Evolutionary conservation across 1,140 invertebrate species (phyloP), one percentile per base, ranked within the genome.

Genomic region (Colletes gigas): DNA sequence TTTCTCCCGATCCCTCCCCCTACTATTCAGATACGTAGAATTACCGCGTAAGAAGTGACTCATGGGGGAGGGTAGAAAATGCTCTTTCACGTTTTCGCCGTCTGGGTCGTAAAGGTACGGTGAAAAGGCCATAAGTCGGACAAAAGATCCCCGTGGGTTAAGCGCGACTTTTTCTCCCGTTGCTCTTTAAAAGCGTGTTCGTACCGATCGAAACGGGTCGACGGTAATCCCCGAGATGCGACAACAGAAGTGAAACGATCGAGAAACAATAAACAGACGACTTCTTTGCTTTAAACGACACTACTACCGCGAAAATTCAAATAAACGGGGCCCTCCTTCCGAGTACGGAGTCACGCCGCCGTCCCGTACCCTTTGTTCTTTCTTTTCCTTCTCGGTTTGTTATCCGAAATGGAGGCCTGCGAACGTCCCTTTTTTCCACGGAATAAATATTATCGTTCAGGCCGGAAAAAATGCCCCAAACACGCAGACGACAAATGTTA

Each of bases 221-320:
- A 59, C 10, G 9, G 41, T 52, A n/a, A 54, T 65, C 62, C 44
- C 63, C 41, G 41, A 39, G 50, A 44, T 60, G 47, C 60, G 50
- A 10, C 62, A 59, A 17, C 67, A 57, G 60, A 30, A 39, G 15
- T n/a, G 63, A 57, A 19, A 59, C 66, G 66, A 30, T 44, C 69
- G 59, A 80, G 68, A 68, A 78, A 88, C 66, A 88, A 83, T 78
- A 89, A 89, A 89, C 85, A 70, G 67, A 30, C 60, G 57, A 74
- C 9, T 47, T 30, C 30, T 62, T 62, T 50, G 50, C 83, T 78
- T 83, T 78, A 76, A 76, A 59, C 54, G 76, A 77, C 72, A 74
- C 54, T n/a, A 66, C 65, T 57, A 52, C 52, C 39, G n/a, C 55
- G 30, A 86, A 73, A 77, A 66, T 83, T 47, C 52, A 85, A 88